A percentile compares a stretch with the other conserved stretches of the same genome.
phyloP scores from a whole-genome alignment of 2,113 vertebrate species.

The Prionailurus viverrinus region DNA sequence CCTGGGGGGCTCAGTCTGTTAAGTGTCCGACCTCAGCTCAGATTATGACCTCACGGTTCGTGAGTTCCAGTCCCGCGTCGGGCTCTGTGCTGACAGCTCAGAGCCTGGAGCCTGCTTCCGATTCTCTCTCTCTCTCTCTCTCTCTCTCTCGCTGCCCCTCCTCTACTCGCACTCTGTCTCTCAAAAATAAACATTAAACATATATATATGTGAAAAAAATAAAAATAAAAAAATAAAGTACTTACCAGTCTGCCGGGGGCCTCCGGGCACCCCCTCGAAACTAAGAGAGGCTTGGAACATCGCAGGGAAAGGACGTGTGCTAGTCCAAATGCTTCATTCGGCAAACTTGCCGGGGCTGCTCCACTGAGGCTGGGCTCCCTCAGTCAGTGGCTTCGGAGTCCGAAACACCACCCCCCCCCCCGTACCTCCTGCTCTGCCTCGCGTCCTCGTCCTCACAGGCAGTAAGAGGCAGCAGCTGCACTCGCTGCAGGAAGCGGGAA shows the following conservation, averaged over 20 bases:
- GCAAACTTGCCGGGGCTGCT: background rate
- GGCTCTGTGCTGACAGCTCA: too few species aligned
- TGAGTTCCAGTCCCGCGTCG: too few species aligned
- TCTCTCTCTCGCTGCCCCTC: too few species aligned
- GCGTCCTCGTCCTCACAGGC: background rate
- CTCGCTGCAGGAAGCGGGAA: background rate
- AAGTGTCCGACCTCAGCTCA: too few species aligned
- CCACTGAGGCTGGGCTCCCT: rapidly evolving
- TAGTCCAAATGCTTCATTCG: rapidly evolving
- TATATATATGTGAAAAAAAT: too few species aligned
- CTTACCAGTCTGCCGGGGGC: background rate
- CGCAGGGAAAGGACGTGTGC: background rate
- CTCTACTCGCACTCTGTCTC: too few species aligned
- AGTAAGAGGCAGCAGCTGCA: background rate
- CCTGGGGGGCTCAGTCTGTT: too few species aligned
- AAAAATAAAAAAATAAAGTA: too few species aligned
- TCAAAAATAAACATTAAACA: too few species aligned
- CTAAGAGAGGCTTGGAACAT: background rate
- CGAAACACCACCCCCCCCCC: rapidly evolving
- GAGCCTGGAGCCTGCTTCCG: too few species aligned
- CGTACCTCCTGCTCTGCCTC: background rate
- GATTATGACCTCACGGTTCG: too few species aligned
- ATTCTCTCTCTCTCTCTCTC: too few species aligned
- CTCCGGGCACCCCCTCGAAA: background rate
- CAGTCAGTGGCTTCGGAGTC: background rate